Base-by-base conservation (phyloP, 2,797 vertebrate species). In the Arctocebus calabarensis region DNA sequence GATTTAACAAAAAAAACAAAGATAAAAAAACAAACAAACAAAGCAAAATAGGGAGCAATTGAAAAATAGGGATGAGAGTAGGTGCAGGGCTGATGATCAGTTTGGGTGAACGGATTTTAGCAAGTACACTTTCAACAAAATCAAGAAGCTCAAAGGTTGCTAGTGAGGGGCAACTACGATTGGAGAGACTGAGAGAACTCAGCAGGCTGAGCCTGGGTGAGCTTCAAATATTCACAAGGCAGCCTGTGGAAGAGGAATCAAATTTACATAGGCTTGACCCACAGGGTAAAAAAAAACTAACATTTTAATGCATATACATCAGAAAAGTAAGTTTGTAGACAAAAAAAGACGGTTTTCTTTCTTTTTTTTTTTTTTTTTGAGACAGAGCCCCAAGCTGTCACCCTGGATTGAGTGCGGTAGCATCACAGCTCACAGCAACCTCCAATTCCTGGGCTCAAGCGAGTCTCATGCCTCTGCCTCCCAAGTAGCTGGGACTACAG, bases 321-420 rank as follows among this genome's bases (percentile, higher is more conserved):
- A 66, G 55, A 87, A 92, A 92, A 78, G 52, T 27, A 74, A 87
- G 64, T 61, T 85, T 79, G 5, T 22, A 70, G 32, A n/a, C 70
- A 79, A 86, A 92, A 40, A 52, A 88, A 90, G 17, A 89, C 57
- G 7, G 4, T 86, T 84, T 78, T 82, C 82, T n/a, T n/a, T n/a
- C n/a, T n/a, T n/a, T n/a, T n/a, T n/a, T n/a, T n/a, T n/a, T n/a
- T n/a, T n/a, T n/a, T n/a, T n/a, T n/a, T n/a, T n/a, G n/a, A n/a
- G n/a, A n/a, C n/a, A n/a, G n/a, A n/a, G n/a, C n/a, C n/a, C n/a
- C n/a, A n/a, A n/a, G n/a, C n/a, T n/a, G n/a, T n/a, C n/a, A n/a
- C n/a, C n/a, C n/a, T n/a, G n/a, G n/a, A n/a, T n/a, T n/a, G n/a
- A n/a, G n/a, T n/a, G n/a, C n/a, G n/a, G n/a, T n/a, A n/a, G n/a